These are phyloP conservation scores for Zeus faber DNA, from an alignment of 2,113 vertebrate genomes.

Conservation along the genomic window DNA sequence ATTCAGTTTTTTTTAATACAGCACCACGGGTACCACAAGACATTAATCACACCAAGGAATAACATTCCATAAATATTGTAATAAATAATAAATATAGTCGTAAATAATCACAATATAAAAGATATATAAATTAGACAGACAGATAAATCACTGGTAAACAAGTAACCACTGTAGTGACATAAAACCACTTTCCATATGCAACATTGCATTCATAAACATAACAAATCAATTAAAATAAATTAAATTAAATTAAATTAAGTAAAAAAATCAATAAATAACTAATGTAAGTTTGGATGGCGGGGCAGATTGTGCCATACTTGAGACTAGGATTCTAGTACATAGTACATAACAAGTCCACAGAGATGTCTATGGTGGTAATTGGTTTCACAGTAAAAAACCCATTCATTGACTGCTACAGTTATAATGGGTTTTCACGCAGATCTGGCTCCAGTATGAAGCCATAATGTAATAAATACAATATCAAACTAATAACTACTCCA, in stretches of 20 bases:
- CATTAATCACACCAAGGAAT: no score
- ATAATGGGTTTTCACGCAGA: no score
- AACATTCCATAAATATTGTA: background rate
- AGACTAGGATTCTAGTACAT: slow-evolving; percentile 26
- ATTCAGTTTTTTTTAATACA: no score
- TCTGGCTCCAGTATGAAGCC: no score
- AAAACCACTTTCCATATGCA: no score
- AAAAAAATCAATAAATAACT: slow-evolving; percentile 5
- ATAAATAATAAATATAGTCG: background rate
- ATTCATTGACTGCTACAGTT: slow-evolving; percentile 1
- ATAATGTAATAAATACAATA: no score
- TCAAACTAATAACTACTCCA: no score
- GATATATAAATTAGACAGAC: background rate
- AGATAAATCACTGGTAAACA: background rate
- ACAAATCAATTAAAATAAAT: no score
- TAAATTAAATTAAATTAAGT: no score
- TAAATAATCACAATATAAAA: background rate
- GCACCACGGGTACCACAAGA: no score
- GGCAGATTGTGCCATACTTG: slow-evolving; percentile 1
- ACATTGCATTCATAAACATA: no score
- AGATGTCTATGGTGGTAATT: background rate
- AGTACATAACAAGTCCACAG: slow-evolving; percentile 21
- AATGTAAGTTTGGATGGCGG: background rate
- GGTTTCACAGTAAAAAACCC: background rate
- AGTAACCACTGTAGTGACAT: slow-evolving; percentile 30